These are phyloP conservation scores for Sisor rabdophorus DNA, from an alignment of 2,113 vertebrate species.

Conservation along the genomic window DNA sequence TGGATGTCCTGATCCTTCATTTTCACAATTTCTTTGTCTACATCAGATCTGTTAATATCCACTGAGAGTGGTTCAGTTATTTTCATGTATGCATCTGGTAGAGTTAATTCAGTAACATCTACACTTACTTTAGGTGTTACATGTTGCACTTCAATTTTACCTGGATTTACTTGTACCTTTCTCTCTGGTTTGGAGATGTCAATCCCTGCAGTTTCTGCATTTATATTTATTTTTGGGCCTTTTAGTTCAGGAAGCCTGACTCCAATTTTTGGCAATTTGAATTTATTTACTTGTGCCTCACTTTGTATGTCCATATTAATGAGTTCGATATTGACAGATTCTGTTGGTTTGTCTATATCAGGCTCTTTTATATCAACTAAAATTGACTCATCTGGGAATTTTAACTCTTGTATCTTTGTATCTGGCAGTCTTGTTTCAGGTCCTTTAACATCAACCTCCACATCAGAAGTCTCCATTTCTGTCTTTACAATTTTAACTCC, in stretches of 20 bases:
- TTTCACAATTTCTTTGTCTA: background rate
- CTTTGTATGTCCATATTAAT: background rate
- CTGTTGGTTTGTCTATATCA: slow-evolving; percentile 1
- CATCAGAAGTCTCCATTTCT: slow-evolving; percentile 26
- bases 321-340: background rate
- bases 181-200: slow-evolving; percentile 23
- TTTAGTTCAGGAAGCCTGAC: slow-evolving; percentile 14
- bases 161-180: slow-evolving; percentile 13
- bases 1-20: background rate
- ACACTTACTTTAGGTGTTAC: slow-evolving; percentile 5
- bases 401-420: slow-evolving; percentile 31
- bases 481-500: slow-evolving; percentile 30
- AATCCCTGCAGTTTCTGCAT: slow-evolving; percentile 28
- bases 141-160: slow-evolving; percentile 13
- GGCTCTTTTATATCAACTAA: slow-evolving; percentile 22
- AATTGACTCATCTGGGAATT: slow-evolving; percentile 29
- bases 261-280: slow-evolving; percentile 32
- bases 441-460: slow-evolving; percentile 28
- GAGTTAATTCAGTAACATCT: slow-evolving; percentile 12
- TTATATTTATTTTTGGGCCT: slow-evolving; percentile 32
- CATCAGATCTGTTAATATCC: slow-evolving; percentile 27
- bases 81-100: slow-evolving; percentile 8
- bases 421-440: slow-evolving; percentile 21
- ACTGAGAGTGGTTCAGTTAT: background rate
- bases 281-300: slow-evolving; percentile 14